Conservation (phyloP, 2,797 vertebrate genomes). For the Peromyscus nudipes region DNA sequence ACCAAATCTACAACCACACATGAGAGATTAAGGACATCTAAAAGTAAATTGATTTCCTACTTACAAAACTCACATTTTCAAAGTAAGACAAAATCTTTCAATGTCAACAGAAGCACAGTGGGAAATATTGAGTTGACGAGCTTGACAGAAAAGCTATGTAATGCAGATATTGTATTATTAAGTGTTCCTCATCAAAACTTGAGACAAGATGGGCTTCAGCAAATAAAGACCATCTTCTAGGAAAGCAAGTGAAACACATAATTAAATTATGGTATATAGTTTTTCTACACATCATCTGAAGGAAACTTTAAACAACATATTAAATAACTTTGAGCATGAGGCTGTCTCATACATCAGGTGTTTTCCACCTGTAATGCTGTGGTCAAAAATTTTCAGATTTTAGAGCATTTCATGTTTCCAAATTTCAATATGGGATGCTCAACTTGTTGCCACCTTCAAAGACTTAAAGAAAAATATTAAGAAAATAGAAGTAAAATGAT, state of each 20-base stretch:
- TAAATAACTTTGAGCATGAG: neutral
- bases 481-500: neutral
- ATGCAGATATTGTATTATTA: neutral
- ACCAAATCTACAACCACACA: neutral
- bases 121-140: neutral
- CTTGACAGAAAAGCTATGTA: neutral
- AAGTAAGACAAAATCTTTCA: neutral
- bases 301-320: neutral
- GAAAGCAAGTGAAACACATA: neutral
- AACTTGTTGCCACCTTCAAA: neutral
- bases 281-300: neutral
- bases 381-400: neutral
- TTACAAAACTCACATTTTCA: neutral
- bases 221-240: neutral
- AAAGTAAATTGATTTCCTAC: neutral
- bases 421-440: neutral
- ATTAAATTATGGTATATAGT: neutral
- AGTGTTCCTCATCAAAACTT: neutral
- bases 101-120: neutral
- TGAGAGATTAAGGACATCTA: neutral
- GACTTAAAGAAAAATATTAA: neutral
- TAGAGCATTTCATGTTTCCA: neutral
- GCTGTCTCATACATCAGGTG: too few relatives aligned
- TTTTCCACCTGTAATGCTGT: neutral
- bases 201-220: fast-evolving